Conservation (phyloP, 1,140 invertebrate species). For the Leguminivora glycinivorella region DNA sequence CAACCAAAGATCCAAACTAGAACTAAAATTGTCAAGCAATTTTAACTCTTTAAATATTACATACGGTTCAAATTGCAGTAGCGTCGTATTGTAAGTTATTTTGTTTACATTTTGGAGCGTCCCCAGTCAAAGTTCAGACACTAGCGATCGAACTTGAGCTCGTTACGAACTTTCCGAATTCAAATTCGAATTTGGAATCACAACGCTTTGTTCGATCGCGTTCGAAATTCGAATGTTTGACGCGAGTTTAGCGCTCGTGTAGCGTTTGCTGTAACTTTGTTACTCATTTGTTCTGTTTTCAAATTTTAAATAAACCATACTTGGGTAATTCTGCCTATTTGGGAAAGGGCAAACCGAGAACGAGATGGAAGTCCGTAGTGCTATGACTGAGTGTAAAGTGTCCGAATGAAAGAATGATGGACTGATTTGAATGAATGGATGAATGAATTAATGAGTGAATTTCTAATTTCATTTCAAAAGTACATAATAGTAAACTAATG, state of each 20-base stretch:
- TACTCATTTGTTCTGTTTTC: neutral
- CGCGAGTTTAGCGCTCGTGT: slow-evolving; percentile 9
- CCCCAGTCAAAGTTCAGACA: slow-evolving; percentile 9
- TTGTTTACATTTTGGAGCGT: neutral
- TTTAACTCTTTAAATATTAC: neutral
- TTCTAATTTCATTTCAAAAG: too few species aligned
- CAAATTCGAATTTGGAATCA: slow-evolving; percentile 20
- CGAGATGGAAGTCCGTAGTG: too few species aligned
- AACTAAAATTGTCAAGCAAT: neutral
- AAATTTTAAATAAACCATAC: neutral
- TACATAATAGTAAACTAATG: too few species aligned
- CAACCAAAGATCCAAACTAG: neutral
- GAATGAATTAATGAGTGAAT: too few species aligned
- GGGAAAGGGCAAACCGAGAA: too few species aligned
- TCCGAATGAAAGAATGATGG: too few species aligned
- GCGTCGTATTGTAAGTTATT: neutral
- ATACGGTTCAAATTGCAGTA: neutral
- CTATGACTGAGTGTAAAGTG: too few species aligned
- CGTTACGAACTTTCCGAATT: slow-evolving; percentile 23
- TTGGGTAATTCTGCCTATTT: too few species aligned
- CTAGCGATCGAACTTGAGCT: slow-evolving; percentile 17
- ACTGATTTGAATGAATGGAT: too few species aligned
- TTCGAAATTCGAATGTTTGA: slow-evolving; percentile 15
- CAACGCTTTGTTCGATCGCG: slow-evolving; percentile 24
- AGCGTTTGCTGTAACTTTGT: slow-evolving; percentile 9